These are phyloP conservation scores for Coecobrya sp. DNA, from an alignment of 2,888 invertebrate species.

Conservation along the genomic window DNA sequence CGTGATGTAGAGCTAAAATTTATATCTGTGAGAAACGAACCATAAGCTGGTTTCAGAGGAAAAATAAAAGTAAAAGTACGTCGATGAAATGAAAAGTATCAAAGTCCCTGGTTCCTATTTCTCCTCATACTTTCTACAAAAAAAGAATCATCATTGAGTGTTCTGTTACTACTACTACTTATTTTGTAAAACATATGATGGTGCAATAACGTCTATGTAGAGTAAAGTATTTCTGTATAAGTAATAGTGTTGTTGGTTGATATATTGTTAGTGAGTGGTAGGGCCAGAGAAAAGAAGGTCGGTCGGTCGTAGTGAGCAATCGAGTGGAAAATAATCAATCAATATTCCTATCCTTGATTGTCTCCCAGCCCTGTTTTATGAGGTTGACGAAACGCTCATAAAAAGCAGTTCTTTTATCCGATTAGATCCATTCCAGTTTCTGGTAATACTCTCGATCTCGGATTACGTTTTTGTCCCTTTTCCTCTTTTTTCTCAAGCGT, in stretches of 20 bases:
- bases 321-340: slow-evolving; percentile 85
- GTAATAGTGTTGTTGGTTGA: slow-evolving; percentile 38
- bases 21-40: slow-evolving; percentile 79
- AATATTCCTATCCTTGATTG: slow-evolving; percentile 85
- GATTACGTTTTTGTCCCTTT: slow-evolving; percentile 76
- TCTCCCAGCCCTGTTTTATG: slow-evolving; percentile 83
- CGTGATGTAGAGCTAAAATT: slow-evolving; percentile 38
- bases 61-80: slow-evolving; percentile 58
- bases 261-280: slow-evolving; percentile 18
- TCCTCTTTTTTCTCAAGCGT: slow-evolving; percentile 53
- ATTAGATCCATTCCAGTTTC: slow-evolving; percentile 82
- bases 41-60: slow-evolving; percentile 66
- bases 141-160: slow-evolving; percentile 29
- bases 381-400: slow-evolving; percentile 83
- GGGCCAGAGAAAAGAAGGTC: slow-evolving; percentile 63
- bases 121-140: slow-evolving; percentile 7
- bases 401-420: slow-evolving; percentile 82
- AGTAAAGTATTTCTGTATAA: slow-evolving; percentile 12
- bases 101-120: not conserved
- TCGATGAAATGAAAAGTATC: slow-evolving; percentile 70
- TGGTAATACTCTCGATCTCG: slow-evolving; percentile 78
- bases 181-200: slow-evolving; percentile 36
- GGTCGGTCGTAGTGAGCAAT: slow-evolving; percentile 81
- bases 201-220: slow-evolving; percentile 5
- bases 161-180: slow-evolving; percentile 11